Conservation (phyloP, 1,140 invertebrate genomes). For the Trachymyrmex cornetzi region DNA sequence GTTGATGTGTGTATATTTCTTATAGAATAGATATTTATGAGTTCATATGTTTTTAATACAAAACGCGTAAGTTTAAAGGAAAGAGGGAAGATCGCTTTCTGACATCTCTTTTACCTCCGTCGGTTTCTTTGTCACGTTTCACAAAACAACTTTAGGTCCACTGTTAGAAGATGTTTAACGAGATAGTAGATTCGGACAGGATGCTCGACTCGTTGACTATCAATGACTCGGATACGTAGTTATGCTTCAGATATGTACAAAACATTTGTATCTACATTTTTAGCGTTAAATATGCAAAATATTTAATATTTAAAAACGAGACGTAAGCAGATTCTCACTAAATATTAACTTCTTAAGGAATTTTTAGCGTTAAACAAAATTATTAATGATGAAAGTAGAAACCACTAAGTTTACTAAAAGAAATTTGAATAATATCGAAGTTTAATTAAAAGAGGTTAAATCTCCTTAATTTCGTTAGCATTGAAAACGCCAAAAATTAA, state of each 20-base stretch:
- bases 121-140: constrained; percentile 83
- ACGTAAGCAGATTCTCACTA: not conserved
- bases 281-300: not conserved
- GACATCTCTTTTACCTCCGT: constrained; percentile 44
- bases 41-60: constrained; percentile 3
- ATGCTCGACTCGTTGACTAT: constrained; percentile 83
- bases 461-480: not conserved
- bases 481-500: not conserved
- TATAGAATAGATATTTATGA: constrained; percentile 7
- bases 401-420: not conserved
- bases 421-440: not conserved
- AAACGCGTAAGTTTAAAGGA: not conserved
- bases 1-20: not conserved
- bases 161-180: constrained; percentile 79
- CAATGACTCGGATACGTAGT: constrained; percentile 78
- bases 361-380: not conserved
- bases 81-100: not conserved
- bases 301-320: too few species aligned
- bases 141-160: constrained; percentile 70
- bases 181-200: constrained; percentile 84
- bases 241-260: not conserved
- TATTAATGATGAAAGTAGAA: not conserved
- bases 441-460: not conserved
- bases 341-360: not conserved
- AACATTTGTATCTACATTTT: not conserved